Evolutionary conservation across 2,797 vertebrate species (phyloP).

Genomic region (Betta splendens): DNA sequence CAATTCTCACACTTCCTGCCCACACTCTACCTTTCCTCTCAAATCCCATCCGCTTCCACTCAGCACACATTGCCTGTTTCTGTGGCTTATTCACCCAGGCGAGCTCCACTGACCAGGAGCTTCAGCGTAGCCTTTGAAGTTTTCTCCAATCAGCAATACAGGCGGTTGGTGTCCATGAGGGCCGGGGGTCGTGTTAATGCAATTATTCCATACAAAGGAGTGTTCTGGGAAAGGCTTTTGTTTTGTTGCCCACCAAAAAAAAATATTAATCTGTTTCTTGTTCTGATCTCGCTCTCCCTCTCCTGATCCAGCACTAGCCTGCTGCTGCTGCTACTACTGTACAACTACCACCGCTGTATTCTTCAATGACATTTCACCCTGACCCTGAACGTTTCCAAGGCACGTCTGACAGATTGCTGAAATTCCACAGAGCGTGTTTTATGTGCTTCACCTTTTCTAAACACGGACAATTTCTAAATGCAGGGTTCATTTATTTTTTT

Average conservation of each 20-base stretch:
- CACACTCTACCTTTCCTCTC: constrained; percentile 16
- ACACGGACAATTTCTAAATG: constrained; percentile 3
- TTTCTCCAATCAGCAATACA: constrained; percentile 53
- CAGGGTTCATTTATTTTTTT: not conserved
- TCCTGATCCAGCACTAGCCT: constrained; percentile 14
- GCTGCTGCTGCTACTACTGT: constrained; percentile 4
- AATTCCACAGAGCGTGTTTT: constrained; percentile 22
- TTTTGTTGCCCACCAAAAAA: constrained; percentile 6
- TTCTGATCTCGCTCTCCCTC: constrained; percentile 32
- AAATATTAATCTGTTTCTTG: constrained; percentile 2
- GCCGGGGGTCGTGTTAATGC: constrained; percentile 52
- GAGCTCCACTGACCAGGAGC: constrained; percentile 46
- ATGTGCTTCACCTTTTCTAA: constrained; percentile 17
- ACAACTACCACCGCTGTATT: too few species aligned
- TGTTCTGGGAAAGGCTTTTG: constrained; percentile 23
- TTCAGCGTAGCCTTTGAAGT: constrained; percentile 67
- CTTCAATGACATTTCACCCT: constrained; percentile 18
- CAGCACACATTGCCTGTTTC: constrained; percentile 23
- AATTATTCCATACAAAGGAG: constrained; percentile 59
- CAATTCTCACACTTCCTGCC: not conserved
- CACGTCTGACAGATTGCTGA: constrained; percentile 24
- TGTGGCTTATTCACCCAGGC: constrained; percentile 30
- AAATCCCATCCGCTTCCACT: not conserved
- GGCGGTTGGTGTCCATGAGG: constrained; percentile 26
- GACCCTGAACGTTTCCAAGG: constrained; percentile 30